Conservation (phyloP, 2,113 vertebrate genomes). For the Octodon degus region DNA sequence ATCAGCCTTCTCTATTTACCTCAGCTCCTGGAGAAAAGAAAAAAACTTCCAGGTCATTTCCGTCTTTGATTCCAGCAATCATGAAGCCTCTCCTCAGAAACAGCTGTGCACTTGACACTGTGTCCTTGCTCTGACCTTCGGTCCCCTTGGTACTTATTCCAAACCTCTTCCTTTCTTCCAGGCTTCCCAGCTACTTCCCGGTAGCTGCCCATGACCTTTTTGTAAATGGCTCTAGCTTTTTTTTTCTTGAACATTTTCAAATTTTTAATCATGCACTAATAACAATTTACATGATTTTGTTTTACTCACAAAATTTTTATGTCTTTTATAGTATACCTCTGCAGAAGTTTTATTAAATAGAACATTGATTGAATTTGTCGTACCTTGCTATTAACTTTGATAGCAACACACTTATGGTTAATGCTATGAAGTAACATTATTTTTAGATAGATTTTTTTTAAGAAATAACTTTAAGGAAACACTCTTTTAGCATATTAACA, state of each 20-base stretch:
- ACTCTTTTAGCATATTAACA: neutral
- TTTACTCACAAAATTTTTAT: neutral
- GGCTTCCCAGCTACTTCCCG: neutral
- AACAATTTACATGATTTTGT: neutral
- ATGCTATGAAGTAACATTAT: neutral
- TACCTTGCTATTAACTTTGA: neutral
- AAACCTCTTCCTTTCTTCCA: neutral
- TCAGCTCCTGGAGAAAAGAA: neutral
- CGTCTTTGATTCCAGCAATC: neutral
- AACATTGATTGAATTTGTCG: neutral
- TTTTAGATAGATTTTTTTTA: neutral
- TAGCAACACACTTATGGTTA: constrained; percentile 16
- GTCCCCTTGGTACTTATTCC: neutral
- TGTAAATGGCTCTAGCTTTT: neutral
- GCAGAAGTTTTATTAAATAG: neutral
- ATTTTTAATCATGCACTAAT: neutral
- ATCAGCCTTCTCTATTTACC: neutral
- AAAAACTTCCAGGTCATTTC: neutral
- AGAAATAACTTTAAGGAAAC: constrained; percentile 38
- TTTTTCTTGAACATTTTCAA: neutral
- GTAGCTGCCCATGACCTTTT: neutral
- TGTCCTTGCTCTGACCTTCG: neutral
- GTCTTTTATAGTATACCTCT: neutral
- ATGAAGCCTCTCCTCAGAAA: neutral
- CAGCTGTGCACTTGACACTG: neutral